These are phyloP conservation scores for Anas platyrhynchos DNA, from an alignment of 2,113 vertebrate species.

Conservation along the genomic window DNA sequence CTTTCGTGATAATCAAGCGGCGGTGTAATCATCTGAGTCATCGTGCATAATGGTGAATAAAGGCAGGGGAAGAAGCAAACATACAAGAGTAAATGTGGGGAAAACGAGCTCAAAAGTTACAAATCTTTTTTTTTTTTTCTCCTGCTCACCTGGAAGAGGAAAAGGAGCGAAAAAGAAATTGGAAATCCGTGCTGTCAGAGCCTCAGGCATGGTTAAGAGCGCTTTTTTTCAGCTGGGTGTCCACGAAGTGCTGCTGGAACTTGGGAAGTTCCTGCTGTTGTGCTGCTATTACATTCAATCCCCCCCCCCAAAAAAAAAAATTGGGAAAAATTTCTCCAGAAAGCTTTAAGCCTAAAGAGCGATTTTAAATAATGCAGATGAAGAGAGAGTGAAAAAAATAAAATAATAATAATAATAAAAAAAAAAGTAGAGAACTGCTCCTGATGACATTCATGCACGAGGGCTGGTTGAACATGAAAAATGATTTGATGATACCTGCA, in stretches of 20 bases:
- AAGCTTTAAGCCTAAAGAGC: not conserved
- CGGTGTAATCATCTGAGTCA: not conserved
- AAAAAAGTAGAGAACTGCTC: not conserved
- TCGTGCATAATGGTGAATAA: not conserved
- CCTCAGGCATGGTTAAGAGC: rapidly evolving
- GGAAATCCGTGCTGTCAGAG: too few relatives aligned
- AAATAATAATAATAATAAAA: not conserved
- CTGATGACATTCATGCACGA: not conserved
- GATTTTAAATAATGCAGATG: not conserved
- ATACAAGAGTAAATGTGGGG: not conserved
- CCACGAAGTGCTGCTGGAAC: not conserved
- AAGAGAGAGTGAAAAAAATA: not conserved
- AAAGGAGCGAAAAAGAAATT: too few relatives aligned
- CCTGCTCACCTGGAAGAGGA: too few relatives aligned
- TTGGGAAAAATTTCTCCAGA: not conserved
- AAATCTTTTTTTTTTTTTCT: not conserved
- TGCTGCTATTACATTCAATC: not conserved
- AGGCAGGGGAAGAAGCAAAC: not conserved
- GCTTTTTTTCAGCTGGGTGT: not conserved
- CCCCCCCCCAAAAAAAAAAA: not conserved
- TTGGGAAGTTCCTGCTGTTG: not conserved
- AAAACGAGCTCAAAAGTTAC: not conserved
- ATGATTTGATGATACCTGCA: not conserved
- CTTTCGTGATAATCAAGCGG: not conserved
- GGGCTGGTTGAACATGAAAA: not conserved